Percentiles rank a stretch among this genome's conserved stretches.
Conservation (phyloP, 2,113 vertebrate genomes). For the Antennarius striatus region DNA sequence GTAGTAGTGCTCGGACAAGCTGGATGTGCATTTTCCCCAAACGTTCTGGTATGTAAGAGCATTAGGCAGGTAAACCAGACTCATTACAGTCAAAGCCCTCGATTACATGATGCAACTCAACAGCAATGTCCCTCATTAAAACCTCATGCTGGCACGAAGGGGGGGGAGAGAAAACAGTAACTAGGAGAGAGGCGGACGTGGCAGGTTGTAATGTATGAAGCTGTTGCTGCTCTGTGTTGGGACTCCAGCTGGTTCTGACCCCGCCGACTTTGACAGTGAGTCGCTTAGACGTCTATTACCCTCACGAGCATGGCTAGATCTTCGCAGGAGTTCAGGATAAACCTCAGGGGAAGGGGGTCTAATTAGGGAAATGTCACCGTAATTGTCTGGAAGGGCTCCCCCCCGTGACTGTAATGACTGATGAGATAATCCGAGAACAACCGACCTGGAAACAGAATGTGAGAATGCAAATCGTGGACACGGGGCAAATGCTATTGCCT, state of each 20-base stretch:
- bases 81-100: conserved; percentile 22
- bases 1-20: conserved; percentile 25
- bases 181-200: conserved; percentile 27
- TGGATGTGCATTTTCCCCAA: conserved; percentile 17
- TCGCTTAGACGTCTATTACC: conserved; percentile 45
- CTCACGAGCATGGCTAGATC: conserved; percentile 27
- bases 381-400: conserved; percentile 35
- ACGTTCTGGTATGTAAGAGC: conserved; percentile 31
- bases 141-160: conserved; percentile 20
- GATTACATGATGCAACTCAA: conserved; percentile 53
- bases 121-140: conserved; percentile 51
- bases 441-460: background rate
- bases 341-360: conserved; percentile 29
- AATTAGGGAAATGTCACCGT: conserved; percentile 54
- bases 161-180: conserved; percentile 40
- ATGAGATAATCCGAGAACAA: conserved; percentile 21
- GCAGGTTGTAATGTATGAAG: conserved; percentile 40
- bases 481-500: conserved; percentile 3
- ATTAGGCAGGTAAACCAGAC: conserved; percentile 55
- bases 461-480: background rate
- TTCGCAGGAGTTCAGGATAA: conserved; percentile 22
- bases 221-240: conserved; percentile 23
- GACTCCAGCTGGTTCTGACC: conserved; percentile 49
- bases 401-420: conserved; percentile 15
- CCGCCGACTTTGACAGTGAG: conserved; percentile 43